phyloP scores from a whole-genome alignment of 2,113 vertebrate genomes.

The Caretta caretta region DNA sequence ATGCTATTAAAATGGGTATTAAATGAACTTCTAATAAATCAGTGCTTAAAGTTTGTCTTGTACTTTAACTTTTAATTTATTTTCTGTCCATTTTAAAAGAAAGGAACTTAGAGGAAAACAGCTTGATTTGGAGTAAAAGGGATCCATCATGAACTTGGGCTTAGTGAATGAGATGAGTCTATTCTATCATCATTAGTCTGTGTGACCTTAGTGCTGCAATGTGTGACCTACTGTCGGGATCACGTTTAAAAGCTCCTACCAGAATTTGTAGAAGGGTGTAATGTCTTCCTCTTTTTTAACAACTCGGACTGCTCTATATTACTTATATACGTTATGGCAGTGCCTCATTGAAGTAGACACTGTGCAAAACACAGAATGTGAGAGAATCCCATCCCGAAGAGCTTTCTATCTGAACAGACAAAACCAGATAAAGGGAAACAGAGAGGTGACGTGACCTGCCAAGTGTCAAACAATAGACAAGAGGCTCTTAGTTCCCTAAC shows the following conservation, averaged over 20 bases:
- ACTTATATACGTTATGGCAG: rapidly evolving
- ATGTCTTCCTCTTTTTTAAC: not conserved
- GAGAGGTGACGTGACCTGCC: not conserved
- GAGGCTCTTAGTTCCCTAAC: not conserved
- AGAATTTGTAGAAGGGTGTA: not conserved
- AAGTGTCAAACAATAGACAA: not conserved
- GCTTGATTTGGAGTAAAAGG: not conserved
- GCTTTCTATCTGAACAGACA: not conserved
- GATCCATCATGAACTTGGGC: not conserved
- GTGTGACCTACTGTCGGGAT: not conserved
- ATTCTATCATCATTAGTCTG: not conserved
- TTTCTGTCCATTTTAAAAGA: not conserved
- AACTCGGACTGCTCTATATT: not conserved
- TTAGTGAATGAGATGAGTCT: not conserved
- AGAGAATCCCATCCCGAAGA: not conserved
- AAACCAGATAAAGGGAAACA: not conserved
- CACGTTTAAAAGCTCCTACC: not conserved
- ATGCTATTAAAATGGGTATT: not conserved
- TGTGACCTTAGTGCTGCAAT: not conserved
- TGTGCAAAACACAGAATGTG: not conserved
- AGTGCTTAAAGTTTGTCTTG: not conserved
- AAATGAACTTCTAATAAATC: not conserved
- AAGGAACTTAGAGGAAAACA: not conserved
- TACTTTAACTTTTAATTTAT: not conserved
- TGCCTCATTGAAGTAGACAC: not conserved